Evolutionary conservation across 2,113 vertebrate species (phyloP), one percentile per base, ranked within the genome.

Genomic region (Anolis carolinensis): DNA sequence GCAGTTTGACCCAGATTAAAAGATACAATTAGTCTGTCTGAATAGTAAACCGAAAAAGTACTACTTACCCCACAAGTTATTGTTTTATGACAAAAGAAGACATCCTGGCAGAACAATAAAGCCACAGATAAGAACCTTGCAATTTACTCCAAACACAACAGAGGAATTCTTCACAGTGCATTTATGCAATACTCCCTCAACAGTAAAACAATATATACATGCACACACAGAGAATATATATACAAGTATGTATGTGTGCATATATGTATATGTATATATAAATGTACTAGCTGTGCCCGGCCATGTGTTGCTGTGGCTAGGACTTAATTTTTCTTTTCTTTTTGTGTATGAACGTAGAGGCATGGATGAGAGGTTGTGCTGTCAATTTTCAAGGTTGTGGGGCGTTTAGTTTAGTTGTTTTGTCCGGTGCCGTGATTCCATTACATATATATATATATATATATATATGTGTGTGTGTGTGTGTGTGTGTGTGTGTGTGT

Each of bases 11-110:
- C 97, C 96, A 96, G 96, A 97, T 96, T 97, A 96, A 97, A 97
- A 96, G 96, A 96, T 97, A 96, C 95, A 97, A 97, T 97, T 97
- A 97, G 89, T 96, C 95, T 96, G 97, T 96, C 97, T 96, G 95
- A 95, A 93, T 88, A 95, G 94, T 95, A 96, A 97, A 97, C 96
- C 93, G 94, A 91, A 95, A 95, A 96, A 96, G 94, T 93, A 96
- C 96, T 94, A 96, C 96, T 97, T 96, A 96, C 86, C 70, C 85
- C 93, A 91, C 93, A 94, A 96, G 93, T 96, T 94, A 97, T 96
- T 97, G 93, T 96, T 94, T 96, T 95, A 93, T 95, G 95, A 97
- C 96, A 97, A 96, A 96, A 92, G 93, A 88, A 93, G 93, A 95
- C 91, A 93, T 93, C 94, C 93, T 92, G 90, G 93, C 88, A 95